Evolutionary conservation across 1,140 invertebrate species (phyloP).

Genomic region (Drosophila santomea): DNA sequence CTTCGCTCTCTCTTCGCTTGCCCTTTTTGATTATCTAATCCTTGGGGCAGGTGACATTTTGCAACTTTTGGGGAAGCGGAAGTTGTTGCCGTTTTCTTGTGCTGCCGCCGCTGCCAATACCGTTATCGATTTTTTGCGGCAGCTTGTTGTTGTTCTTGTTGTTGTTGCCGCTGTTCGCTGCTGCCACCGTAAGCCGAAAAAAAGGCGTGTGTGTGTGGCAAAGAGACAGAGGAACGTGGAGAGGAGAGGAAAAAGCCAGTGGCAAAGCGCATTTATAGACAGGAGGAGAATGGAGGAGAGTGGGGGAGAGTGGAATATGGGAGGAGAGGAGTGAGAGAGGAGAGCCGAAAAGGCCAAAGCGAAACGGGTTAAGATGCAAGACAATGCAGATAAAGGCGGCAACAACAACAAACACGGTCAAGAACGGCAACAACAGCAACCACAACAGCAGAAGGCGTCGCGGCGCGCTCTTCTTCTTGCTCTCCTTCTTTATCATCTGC

Average conservation of each 20-base stretch:
- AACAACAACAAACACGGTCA: constrained; percentile 15
- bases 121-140: constrained; percentile 60
- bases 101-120: constrained; percentile 36
- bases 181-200: constrained; percentile 25
- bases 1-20: not conserved
- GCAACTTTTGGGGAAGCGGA: constrained; percentile 24
- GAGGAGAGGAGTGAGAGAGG: constrained; percentile 7
- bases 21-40: constrained; percentile 33
- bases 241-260: constrained; percentile 9
- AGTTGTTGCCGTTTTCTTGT: constrained; percentile 21
- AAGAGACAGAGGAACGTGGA: constrained; percentile 1
- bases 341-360: constrained; percentile 27
- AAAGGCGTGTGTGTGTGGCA: constrained; percentile 44
- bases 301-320: not conserved
- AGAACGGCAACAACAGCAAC: constrained; percentile 35
- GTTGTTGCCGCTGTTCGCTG: constrained; percentile 10
- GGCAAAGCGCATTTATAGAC: constrained; percentile 18
- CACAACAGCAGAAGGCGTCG: constrained; percentile 7
- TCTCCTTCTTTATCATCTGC: constrained; percentile 8
- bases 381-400: constrained; percentile 51
- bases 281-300: not conserved
- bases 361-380: constrained; percentile 60
- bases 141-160: constrained; percentile 13
- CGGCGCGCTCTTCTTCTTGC: constrained; percentile 26
- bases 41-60: constrained; percentile 27